Evolutionary conservation across 2,113 vertebrate genomes (phyloP).

Genomic region (Brachionichthys hirsutus): DNA sequence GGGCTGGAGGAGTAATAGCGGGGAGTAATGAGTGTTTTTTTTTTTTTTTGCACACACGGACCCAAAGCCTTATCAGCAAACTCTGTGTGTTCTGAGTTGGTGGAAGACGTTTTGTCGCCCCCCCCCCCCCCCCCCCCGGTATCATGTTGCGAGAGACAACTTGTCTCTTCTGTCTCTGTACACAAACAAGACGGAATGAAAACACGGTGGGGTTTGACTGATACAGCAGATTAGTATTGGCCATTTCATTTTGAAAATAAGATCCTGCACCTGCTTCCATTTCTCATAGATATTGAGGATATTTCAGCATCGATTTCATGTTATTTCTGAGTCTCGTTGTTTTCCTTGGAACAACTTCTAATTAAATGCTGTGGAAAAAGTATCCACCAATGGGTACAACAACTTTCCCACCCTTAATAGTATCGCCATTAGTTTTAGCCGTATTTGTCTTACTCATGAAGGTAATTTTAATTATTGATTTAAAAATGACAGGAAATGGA

Average conservation of each 20-base stretch:
- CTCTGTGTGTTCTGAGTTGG: constrained; percentile 33
- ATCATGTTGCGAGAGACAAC: constrained; percentile 25
- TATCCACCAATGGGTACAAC: too few relatives aligned
- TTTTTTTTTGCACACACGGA: constrained; percentile 33
- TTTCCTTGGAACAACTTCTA: not conserved
- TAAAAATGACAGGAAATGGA: too few relatives aligned
- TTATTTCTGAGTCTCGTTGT: not conserved
- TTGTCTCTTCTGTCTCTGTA: constrained; percentile 14
- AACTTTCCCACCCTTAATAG: too few relatives aligned
- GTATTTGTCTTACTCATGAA: too few relatives aligned
- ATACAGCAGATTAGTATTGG: not conserved
- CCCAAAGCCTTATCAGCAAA: constrained; percentile 48
- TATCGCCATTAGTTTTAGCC: too few relatives aligned
- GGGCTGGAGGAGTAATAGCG: constrained; percentile 33
- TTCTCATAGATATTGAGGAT: not conserved
- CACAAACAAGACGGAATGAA: constrained; percentile 1
- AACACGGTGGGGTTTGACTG: not conserved
- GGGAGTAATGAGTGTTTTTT: constrained; percentile 50
- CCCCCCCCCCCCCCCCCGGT: too few relatives aligned
- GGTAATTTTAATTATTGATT: too few relatives aligned
- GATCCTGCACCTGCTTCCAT: not conserved
- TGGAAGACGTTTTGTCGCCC: constrained; percentile 59
- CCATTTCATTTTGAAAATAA: too few relatives aligned
- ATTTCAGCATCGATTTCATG: not conserved
- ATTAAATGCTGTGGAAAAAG: too few relatives aligned